These are phyloP conservation scores for Autographa pulchrina DNA, from an alignment of 2,888 invertebrate species.

Conservation along the genomic window DNA sequence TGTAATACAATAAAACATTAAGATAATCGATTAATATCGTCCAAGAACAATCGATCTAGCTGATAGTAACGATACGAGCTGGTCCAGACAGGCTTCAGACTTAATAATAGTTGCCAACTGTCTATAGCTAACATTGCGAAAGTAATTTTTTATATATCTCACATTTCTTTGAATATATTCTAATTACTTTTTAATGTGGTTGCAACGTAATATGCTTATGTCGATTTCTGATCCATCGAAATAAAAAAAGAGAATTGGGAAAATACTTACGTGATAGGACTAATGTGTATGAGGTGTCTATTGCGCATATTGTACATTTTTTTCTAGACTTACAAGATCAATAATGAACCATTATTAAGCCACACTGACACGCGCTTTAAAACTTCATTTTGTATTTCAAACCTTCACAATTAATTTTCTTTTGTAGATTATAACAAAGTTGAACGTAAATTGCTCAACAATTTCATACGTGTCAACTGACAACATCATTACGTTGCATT, in stretches of 20 bases:
- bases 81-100: slow-evolving; percentile 39
- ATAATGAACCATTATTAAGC: neutral
- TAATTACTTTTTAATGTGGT: neutral
- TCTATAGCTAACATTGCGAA: slow-evolving; percentile 35
- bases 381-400: neutral
- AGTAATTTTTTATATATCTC: slow-evolving; percentile 22
- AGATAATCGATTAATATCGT: slow-evolving; percentile 52
- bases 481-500: slow-evolving; percentile 11
- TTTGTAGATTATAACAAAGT: neutral
- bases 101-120: slow-evolving; percentile 32
- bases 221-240: neutral
- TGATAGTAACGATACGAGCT: slow-evolving; percentile 35
- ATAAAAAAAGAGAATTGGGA: neutral
- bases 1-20: slow-evolving; percentile 38
- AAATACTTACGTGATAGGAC: slow-evolving; percentile 4
- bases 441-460: slow-evolving; percentile 12
- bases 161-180: neutral
- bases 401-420: neutral
- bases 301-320: neutral
- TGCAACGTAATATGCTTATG: neutral
- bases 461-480: slow-evolving; percentile 8
- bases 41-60: slow-evolving; percentile 44
- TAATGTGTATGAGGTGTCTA: neutral
- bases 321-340: neutral
- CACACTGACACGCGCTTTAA: neutral